Base-by-base conservation (phyloP, 2,113 vertebrate genomes). In the Sinocyclocheilus anophthalmus region DNA sequence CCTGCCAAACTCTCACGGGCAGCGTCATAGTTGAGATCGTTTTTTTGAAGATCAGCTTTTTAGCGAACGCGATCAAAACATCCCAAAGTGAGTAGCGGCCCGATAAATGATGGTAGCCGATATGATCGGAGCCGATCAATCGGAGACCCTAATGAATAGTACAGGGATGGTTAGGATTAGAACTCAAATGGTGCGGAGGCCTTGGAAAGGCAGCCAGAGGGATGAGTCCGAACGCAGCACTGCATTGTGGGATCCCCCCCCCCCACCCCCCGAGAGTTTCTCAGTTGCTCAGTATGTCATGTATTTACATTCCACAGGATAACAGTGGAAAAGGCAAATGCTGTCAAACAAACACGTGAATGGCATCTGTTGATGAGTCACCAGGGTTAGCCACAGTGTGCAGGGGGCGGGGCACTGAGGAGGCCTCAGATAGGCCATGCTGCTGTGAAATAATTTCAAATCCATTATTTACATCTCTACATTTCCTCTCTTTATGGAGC, bases 401-500 rank as follows among this genome's bases (percentile, higher is more conserved):
- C 50, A 13, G 50, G 80, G 77, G 53, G 80, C 48, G 30, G 11
- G 45, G 57, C 45, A 20, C 37, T 80, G 26, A 9, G n/a, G 13
- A 18, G 48, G 4, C 14, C 53, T 53, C 53, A 18, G 5, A 55
- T 16, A 55, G 53, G n/a, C 76, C 59, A 57, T 24, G 12, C 39
- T 83, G 14, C 57, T 65, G 65, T 69, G 37, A 78, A 65, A 30
- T 6, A 78, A 65, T 88, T 86, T 83, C 81, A 83, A 82, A 65
- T 77, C 84, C 81, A 86, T 76, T 90, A 63, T 90, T 90, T 86
- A 90, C 73, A 86, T 83, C 57, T 86, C 87, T 73, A 87, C 81
- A 84, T 37, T 82, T 88, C 89, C 85, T 88, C 63, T 86, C 87
- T 86, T 90, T 90, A 88, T 88, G 72, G 82, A 86, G 88, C 53